Percentiles rank a stretch among this genome's conserved stretches.
Evolutionary conservation across 2,888 invertebrate genomes (phyloP).

Genomic region (Campoletis raptor): DNA sequence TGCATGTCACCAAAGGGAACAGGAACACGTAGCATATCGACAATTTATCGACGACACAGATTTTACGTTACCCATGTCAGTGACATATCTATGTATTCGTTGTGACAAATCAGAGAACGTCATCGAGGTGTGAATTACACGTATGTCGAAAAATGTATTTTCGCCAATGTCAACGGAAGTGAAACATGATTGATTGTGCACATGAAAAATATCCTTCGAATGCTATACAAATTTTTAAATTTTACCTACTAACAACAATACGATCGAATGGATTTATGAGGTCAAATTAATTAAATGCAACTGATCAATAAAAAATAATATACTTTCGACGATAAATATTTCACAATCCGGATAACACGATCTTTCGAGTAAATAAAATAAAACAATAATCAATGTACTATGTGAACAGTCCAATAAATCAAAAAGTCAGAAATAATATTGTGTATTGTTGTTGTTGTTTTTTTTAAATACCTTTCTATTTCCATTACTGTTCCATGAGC

Average conservation of each 20-base stretch:
- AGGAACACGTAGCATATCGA: neutral
- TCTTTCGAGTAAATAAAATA: no score
- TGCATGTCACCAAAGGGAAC: neutral
- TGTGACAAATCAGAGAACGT: neutral
- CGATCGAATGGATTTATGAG: neutral
- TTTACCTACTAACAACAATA: neutral
- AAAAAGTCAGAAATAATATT: no score
- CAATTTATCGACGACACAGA: neutral
- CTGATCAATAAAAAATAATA: no score
- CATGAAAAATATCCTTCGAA: conserved; percentile 4
- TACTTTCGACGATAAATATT: no score
- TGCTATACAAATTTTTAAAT: neutral
- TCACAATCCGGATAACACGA: no score
- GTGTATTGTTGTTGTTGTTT: no score
- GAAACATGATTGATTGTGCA: neutral
- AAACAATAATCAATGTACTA: no score
- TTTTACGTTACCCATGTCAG: neutral
- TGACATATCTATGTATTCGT: neutral
- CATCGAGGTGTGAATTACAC: conserved; percentile 1
- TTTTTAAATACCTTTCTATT: no score
- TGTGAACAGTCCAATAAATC: no score
- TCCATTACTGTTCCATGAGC: no score
- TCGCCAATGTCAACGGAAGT: neutral
- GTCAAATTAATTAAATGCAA: neutral
- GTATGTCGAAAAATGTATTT: neutral